Base-by-base conservation (phyloP, 2,797 vertebrate genomes). In the Phrynocephalus forsythii region DNA sequence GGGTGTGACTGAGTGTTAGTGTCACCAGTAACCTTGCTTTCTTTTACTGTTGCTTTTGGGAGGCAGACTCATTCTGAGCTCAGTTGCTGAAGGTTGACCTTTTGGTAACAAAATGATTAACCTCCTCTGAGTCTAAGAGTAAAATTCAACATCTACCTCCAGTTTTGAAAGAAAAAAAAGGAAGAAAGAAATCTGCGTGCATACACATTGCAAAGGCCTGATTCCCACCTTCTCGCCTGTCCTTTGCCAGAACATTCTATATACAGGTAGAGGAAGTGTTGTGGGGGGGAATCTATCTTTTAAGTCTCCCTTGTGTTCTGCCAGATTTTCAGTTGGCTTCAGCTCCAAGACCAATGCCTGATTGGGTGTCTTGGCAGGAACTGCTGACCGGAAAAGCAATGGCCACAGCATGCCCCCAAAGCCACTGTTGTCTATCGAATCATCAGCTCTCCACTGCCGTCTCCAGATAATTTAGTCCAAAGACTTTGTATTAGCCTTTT, bases 291-390 rank as follows among this genome's bases (percentile, higher is more conserved):
- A 44, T 0, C 6, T 91, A 6, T 91, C 91, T 91, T 7, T 81
- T 88, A 91, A 91, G 88, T 85, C 83, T 88, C 86, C 87, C 86
- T 92, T 92, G 90, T 87, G 83, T 67, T 69, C 76, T 92, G 95
- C 93, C 94, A 95, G 66, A 91, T 78, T 78, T 3, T 85, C 50
- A 73, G 79, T 89, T 95, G 94, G 91, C 94, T 93, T 86, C 82
- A 91, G 82, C 86, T 91, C 77, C 76, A 0, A 91, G 87, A 88
- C 93, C 95, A 93, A 91, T 93, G 94, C 91, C 91, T 92, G 82
- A 89, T 90, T 86, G 76, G 0, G 0, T 94, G 87, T 92, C 93
- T 86, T 91, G 82, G 85, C 91, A 94, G 92, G 90, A 91, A 77
- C 8, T 0, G 77, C 92, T 90, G 82, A 50, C 13, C 78, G 0